phyloP scores from a whole-genome alignment of 2,797 vertebrate genomes.

The Tarsius wallacei region DNA sequence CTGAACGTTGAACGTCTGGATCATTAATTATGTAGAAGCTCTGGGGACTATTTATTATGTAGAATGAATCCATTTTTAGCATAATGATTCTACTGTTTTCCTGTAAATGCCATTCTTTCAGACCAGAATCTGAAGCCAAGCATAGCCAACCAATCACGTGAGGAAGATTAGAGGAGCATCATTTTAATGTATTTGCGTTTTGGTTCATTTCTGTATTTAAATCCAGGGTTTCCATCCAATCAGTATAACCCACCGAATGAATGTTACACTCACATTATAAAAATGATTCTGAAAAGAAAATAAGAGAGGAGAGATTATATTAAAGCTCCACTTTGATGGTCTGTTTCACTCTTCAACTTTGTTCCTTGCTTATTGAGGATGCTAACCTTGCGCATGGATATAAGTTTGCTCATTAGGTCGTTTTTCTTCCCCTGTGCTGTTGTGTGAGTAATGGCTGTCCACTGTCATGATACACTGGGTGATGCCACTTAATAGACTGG shows the following conservation, averaged over 20 bases:
- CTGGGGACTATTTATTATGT: neutral
- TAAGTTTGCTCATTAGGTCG: neutral
- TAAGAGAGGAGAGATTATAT: neutral
- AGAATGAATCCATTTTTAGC: neutral
- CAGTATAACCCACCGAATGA: neutral
- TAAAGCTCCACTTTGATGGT: neutral
- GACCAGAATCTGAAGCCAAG: constrained; percentile 58
- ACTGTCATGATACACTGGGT: constrained; percentile 32
- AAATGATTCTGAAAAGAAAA: constrained; percentile 53
- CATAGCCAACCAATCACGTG: neutral
- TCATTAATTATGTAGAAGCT: neutral
- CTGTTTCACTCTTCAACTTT: neutral
- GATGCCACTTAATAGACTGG: constrained; percentile 9
- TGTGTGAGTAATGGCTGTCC: neutral
- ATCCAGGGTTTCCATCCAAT: constrained; percentile 15
- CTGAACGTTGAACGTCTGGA: neutral
- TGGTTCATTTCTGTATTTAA: constrained; percentile 40
- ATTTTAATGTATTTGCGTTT: constrained; percentile 34
- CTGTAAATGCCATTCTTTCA: constrained; percentile 27
- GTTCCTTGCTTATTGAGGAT: neutral
- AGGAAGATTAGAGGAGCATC: neutral
- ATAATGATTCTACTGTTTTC: neutral
- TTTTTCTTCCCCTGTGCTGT: neutral
- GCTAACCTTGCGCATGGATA: too few species aligned
- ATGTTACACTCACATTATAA: neutral